Percentiles rank a stretch among this genome's conserved stretches.
Evolutionary conservation across 2,113 vertebrate genomes (phyloP).

Genomic region (Cephalopterus ornatus): DNA sequence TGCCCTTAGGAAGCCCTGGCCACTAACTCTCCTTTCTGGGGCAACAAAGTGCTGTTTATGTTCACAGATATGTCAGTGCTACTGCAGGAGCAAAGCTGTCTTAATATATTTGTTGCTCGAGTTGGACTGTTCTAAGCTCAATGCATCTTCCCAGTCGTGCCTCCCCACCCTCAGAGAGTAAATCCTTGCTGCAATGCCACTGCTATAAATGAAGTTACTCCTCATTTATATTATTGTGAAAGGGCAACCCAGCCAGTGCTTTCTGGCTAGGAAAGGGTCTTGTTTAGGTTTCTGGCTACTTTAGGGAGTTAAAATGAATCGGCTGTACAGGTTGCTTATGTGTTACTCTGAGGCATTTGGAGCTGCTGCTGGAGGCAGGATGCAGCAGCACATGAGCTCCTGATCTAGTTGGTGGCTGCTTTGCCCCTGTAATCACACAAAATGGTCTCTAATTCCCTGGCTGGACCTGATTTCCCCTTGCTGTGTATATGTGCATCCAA

Average conservation of each 20-base stretch:
- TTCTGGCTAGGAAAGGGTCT: background rate
- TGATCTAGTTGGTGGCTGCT: background rate
- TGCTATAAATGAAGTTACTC: background rate
- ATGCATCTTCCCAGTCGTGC: background rate
- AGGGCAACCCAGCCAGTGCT: background rate
- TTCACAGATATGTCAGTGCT: background rate
- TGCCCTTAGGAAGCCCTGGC: background rate
- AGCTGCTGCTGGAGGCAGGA: background rate
- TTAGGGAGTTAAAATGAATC: background rate
- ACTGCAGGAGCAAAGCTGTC: background rate
- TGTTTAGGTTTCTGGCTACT: background rate
- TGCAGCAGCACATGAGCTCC: background rate
- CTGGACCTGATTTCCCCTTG: background rate
- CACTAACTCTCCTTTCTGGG: background rate
- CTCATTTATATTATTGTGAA: background rate
- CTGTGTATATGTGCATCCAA: background rate
- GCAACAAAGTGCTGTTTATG: background rate
- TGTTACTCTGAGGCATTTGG: background rate
- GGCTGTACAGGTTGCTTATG: accelerated
- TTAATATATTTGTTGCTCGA: background rate
- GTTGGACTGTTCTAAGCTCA: background rate
- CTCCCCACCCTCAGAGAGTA: background rate
- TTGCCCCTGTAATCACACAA: background rate
- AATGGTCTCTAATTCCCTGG: background rate
- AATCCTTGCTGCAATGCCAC: background rate